Evolutionary conservation across 2,797 vertebrate genomes (phyloP), one percentile per base, ranked within the genome.

Genomic region (Intellagama lesueurii): DNA sequence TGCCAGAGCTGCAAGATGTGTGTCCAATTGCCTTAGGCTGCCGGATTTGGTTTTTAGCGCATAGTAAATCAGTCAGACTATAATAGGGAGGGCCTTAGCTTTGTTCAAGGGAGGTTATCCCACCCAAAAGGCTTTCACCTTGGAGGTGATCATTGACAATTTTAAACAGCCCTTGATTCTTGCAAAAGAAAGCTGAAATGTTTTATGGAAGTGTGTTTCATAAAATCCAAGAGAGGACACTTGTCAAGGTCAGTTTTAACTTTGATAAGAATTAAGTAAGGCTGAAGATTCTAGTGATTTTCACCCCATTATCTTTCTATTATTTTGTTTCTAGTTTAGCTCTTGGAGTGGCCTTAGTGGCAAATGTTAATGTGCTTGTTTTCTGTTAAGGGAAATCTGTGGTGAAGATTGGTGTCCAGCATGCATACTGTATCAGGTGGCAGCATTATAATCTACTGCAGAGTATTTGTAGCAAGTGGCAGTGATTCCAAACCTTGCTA

Each of bases 401-500:
- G 0, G 80, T 77, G 73, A 5, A 69, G 8, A 2, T 81, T 84
- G 11, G 11, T 3, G 0, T 11, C 0, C 1, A 9, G 0, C 16
- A 32, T 40, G 1, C 28, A 1, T 5, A 19, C 49, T 3, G 75
- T 49, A n/a, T 26, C n/a, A 90, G 87, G 47, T 3, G 2, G 1
- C 12, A 60, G 56, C 28, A 56, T 73, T 30, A 19, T 52, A 83
- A 0, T 64, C 83, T 76, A 76, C 30, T 78, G 85, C 47, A 76
- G 92, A 92, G 88, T 81, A 4, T 93, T 94, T 94, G 94, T 92
- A 94, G 92, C 87, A 86, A 89, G 92, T 85, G 87, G 93, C 95
- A 93, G 95, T 96, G 90, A 94, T 95, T 94, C 90, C 82, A 93
- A 87, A 77, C 72, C 8, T 44, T 91, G 92, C 94, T 95, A 95